A percentile compares a stretch with the other conserved stretches of the same genome.
phyloP scores from a whole-genome alignment of 2,888 invertebrate species.

The Epistrophella euchroma region DNA sequence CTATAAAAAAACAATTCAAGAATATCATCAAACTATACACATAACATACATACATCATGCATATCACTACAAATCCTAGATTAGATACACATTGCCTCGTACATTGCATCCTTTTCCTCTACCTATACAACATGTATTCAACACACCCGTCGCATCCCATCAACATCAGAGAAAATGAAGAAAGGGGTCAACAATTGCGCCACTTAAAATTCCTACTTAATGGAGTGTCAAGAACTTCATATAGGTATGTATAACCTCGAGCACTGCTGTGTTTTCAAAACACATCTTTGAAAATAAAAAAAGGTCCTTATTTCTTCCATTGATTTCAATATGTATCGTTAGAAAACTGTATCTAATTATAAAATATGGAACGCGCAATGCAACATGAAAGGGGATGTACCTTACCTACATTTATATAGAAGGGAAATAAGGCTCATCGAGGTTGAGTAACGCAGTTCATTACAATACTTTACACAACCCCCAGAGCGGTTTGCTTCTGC shows the following conservation, averaged over 20 bases:
- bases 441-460: constrained; percentile 41
- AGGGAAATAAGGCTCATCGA: constrained; percentile 31
- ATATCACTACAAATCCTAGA: constrained; percentile 60
- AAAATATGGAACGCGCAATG: constrained; percentile 59
- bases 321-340: constrained; percentile 49
- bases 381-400: constrained; percentile 24
- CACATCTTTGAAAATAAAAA: constrained; percentile 52
- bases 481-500: constrained; percentile 75
- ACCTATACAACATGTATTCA: not conserved
- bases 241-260: constrained; percentile 34
- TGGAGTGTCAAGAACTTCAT: constrained; percentile 73
- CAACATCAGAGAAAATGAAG: constrained; percentile 4
- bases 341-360: constrained; percentile 75
- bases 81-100: constrained; percentile 54
- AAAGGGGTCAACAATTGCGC: constrained; percentile 74
- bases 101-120: constrained; percentile 49
- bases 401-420: too few relatives aligned
- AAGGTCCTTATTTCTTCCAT: constrained; percentile 43
- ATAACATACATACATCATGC: constrained; percentile 25
- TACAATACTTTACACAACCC: constrained; percentile 59
- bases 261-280: constrained; percentile 68
- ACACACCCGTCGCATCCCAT: constrained; percentile 14
- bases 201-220: constrained; percentile 73
- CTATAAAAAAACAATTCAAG: constrained; percentile 46
- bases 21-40: constrained; percentile 44